Evolutionary conservation across 2,113 vertebrate genomes (phyloP).

Genomic region (Ovibos moschatus): DNA sequence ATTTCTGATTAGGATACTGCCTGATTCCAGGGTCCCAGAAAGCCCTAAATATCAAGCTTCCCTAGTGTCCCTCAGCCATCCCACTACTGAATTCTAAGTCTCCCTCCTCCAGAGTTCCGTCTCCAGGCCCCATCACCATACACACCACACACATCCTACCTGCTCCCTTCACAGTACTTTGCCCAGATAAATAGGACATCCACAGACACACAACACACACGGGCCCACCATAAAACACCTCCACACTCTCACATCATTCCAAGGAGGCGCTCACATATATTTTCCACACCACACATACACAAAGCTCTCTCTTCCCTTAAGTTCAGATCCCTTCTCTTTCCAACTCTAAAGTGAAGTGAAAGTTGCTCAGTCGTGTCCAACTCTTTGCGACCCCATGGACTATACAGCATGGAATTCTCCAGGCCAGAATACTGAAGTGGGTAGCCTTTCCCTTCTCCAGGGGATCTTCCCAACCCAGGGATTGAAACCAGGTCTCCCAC

Average conservation of each 20-base stretch:
- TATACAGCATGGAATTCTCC: not conserved
- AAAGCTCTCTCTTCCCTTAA: not conserved
- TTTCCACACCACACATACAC: not conserved
- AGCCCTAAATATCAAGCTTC: not conserved
- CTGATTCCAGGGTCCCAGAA: not conserved
- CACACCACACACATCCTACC: too few relatives aligned
- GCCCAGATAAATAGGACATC: not conserved
- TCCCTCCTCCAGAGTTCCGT: not conserved
- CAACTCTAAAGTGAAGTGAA: not conserved
- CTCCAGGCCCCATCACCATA: not conserved
- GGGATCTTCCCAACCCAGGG: not conserved
- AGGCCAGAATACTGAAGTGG: not conserved
- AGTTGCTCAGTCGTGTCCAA: not conserved
- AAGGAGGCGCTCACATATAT: not conserved
- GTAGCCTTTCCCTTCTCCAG: not conserved
- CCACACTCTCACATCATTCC: not conserved
- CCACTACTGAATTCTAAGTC: not conserved
- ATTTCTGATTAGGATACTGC: not conserved
- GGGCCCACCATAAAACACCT: not conserved
- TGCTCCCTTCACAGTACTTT: not conserved
- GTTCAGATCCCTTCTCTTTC: conserved; percentile 56
- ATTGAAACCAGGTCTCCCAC: not conserved
- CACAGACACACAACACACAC: not conserved
- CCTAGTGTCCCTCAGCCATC: not conserved
- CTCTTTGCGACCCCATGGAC: not conserved